phyloP scores from a whole-genome alignment of 2,113 vertebrate genomes.

The Pomatorhinus ruficollis region DNA sequence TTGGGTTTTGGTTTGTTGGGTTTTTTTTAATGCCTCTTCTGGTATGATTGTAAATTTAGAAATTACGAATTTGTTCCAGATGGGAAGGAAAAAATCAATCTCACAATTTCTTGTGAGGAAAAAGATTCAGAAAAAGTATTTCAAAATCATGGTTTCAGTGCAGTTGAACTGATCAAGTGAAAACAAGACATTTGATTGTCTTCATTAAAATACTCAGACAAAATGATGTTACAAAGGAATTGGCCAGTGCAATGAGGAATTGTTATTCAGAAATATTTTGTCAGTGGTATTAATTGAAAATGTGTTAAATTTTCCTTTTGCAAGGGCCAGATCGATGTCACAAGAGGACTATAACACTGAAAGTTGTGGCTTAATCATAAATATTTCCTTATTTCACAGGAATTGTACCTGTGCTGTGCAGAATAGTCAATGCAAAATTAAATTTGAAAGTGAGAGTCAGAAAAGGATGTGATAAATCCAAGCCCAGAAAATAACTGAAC shows the following conservation, averaged over 20 bases:
- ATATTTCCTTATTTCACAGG: background rate
- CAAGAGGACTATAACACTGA: background rate
- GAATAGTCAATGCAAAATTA: background rate
- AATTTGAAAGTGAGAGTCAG: background rate
- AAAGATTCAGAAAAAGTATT: background rate
- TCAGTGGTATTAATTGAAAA: background rate
- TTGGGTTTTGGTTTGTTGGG: no score
- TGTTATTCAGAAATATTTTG: background rate
- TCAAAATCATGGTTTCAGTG: background rate
- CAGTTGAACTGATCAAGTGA: background rate
- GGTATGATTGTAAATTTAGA: background rate
- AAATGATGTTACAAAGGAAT: background rate
- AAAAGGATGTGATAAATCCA: background rate
- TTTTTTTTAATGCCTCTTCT: background rate
- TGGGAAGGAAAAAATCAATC: background rate
- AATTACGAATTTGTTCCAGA: background rate
- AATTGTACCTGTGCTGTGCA: background rate
- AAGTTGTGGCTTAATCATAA: background rate
- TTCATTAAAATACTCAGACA: background rate
- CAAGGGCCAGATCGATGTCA: background rate
- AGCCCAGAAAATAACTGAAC: background rate
- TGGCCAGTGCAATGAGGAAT: background rate
- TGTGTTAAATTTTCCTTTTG: background rate
- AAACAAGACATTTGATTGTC: background rate
- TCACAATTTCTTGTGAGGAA: background rate